These are phyloP conservation scores for Oryctolagus cuniculus DNA, from an alignment of 2,113 vertebrate species.

Conservation along the genomic window mOryCun1.1 NC_091453.1:121754501-121755000, in stretches of 20 bases:
- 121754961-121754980: neutral
- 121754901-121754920: neutral
- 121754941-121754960: neutral
- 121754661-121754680: neutral
- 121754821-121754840: neutral
- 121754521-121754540: too few species aligned
- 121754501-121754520: too few species aligned
- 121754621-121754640: too few species aligned
- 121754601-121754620: too few species aligned
- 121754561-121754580: too few species aligned
- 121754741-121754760: neutral
- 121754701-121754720: neutral
- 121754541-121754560: too few species aligned
- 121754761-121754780: neutral
- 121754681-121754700: slow-evolving; percentile 22
- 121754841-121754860: neutral
- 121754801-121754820: neutral
- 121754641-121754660: too few species aligned
- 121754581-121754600: too few species aligned
- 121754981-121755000: neutral
- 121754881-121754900: neutral
- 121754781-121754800: neutral
- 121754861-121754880: neutral
- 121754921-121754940: neutral
- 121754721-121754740: neutral